Percentiles rank a stretch among this genome's conserved stretches.
Evolutionary conservation across 2,888 invertebrate genomes (phyloP).

Genomic region (Polia nebulosa): DNA sequence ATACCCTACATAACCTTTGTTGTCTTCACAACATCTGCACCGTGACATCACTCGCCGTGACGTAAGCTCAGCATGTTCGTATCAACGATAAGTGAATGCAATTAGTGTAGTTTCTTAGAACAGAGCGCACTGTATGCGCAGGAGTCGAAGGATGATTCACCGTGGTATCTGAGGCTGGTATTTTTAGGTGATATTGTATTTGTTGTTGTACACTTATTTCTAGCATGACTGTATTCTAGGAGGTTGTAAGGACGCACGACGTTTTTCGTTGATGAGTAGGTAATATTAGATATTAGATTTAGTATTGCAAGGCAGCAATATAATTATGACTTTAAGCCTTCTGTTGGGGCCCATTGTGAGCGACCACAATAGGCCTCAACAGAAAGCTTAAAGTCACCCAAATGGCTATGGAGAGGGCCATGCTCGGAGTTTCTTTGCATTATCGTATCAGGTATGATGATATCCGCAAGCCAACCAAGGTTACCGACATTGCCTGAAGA

Average conservation of each 20-base stretch:
- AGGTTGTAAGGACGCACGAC: not conserved
- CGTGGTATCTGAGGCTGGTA: conserved; percentile 21
- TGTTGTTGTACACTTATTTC: not conserved
- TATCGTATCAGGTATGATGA: too few species aligned
- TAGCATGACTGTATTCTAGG: not conserved
- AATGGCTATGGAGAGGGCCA: too few species aligned
- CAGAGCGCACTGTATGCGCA: conserved; percentile 35
- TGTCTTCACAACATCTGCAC: conserved; percentile 12
- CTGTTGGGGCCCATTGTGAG: too few species aligned
- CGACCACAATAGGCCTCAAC: too few species aligned
- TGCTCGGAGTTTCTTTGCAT: too few species aligned
- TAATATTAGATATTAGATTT: too few species aligned
- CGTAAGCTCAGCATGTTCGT: conserved; percentile 39
- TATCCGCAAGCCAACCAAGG: too few species aligned
- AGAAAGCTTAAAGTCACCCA: too few species aligned
- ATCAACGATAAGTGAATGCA: conserved; percentile 51
- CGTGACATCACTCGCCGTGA: conserved; percentile 32
- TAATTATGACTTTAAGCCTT: too few species aligned
- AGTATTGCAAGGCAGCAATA: too few species aligned
- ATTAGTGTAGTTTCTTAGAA: conserved; percentile 58
- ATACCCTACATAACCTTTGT: conserved; percentile 11
- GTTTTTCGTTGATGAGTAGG: too few species aligned
- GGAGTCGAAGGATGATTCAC: conserved; percentile 46
- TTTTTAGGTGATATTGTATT: conserved; percentile 28
- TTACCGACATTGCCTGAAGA: too few species aligned